A percentile compares a stretch with the other conserved stretches of the same genome.
phyloP scores from a whole-genome alignment of 2,113 vertebrate species.

The Hymenochirus boettgeri region DNA sequence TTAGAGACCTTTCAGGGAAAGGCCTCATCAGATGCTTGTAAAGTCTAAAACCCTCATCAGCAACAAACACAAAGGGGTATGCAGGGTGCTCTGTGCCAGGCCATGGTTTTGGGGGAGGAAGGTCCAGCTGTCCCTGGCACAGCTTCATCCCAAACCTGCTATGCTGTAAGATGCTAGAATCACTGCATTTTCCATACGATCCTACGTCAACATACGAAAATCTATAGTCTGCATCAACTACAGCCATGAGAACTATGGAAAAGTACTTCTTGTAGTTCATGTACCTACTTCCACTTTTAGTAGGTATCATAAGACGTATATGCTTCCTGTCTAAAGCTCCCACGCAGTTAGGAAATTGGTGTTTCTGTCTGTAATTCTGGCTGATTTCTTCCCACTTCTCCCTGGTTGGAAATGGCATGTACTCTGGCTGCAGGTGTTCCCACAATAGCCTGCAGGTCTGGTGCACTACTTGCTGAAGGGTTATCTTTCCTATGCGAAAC shows the following conservation, averaged over 20 bases:
- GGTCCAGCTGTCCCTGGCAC: neutral
- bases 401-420: neutral
- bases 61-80: neutral
- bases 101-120: neutral
- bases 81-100: neutral
- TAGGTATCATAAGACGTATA: neutral
- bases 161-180: neutral
- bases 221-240: neutral
- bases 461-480: too few species aligned
- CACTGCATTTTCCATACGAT: neutral
- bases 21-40: neutral
- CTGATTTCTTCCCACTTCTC: neutral
- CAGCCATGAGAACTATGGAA: neutral
- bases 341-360: neutral
- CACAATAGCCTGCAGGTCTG: neutral
- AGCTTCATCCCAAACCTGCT: neutral
- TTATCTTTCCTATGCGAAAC: too few species aligned
- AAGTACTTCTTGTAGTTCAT: neutral
- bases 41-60: neutral
- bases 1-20: neutral
- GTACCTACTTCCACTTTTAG: neutral
- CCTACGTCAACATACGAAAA: neutral
- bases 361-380: neutral
- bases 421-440: neutral
- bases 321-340: neutral